A percentile compares a stretch with the other conserved stretches of the same genome.
Evolutionary conservation across 2,888 invertebrate species (phyloP).

Genomic region (Anarsia innoxiella): DNA sequence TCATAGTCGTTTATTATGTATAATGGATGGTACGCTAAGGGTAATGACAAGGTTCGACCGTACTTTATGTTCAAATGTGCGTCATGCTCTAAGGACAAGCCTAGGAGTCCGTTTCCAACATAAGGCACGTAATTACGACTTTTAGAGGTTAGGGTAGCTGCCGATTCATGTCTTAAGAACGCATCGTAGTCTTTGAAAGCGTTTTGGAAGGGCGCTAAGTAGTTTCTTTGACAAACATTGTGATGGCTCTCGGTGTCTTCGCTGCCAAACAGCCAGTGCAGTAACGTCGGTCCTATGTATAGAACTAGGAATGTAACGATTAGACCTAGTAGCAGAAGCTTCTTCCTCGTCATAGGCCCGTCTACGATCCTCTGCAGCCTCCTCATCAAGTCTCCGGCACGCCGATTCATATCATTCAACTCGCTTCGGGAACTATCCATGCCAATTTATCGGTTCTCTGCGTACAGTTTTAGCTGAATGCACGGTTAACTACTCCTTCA

Average conservation of each 20-base stretch:
- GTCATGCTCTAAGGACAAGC: constrained; percentile 77
- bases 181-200: constrained; percentile 80
- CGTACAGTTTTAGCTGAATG: constrained; percentile 13
- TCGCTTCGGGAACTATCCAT: constrained; percentile 58
- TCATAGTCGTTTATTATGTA: constrained; percentile 69
- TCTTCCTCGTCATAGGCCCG: constrained; percentile 66
- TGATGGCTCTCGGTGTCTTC: constrained; percentile 63
- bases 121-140: constrained; percentile 81
- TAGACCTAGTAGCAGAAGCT: constrained; percentile 66
- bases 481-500: constrained; percentile 20
- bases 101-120: constrained; percentile 84
- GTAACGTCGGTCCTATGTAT: constrained; percentile 79
- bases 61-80: constrained; percentile 79
- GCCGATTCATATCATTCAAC: constrained; percentile 56
- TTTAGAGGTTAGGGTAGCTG: constrained; percentile 59
- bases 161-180: constrained; percentile 76
- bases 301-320: constrained; percentile 74
- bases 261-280: constrained; percentile 76
- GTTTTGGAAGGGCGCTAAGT: constrained; percentile 75
- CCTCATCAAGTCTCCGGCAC: constrained; percentile 59
- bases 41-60: constrained; percentile 79
- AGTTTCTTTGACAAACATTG: constrained; percentile 79
- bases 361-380: constrained; percentile 62
- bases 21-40: constrained; percentile 81
- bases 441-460: constrained; percentile 24